Evolutionary conservation across 92 coral and sea anemone species (phyloP), one percentile per base, ranked within the genome.

Genomic region (Phenganax marumi): DNA sequence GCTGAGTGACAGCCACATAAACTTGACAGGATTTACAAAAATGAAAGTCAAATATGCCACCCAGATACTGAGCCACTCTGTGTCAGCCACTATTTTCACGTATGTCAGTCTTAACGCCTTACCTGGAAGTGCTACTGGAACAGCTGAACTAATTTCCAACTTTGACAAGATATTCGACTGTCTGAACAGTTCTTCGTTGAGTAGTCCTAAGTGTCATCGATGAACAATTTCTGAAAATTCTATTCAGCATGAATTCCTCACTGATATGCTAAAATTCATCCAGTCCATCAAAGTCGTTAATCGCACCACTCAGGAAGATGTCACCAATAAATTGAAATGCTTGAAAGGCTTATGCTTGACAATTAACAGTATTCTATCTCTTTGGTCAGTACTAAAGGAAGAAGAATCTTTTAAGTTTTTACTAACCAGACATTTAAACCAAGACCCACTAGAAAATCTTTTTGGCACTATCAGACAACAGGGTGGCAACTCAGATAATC

Each of bases 161-260:
- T 77, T 77, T 77, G 82, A 77, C 51, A 43, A 26, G 47, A 57
- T 77, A 6, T 77, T 77, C 50, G 68, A 77, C 70, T 53, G 68
- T 26, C 50, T 69, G 19, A 69, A 69, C 47, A 69, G 75, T 43
- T 69, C 75, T 1, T 69, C 75, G 1, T 26, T 69, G 12, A 69
- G 23, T 24, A 57, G 68, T 57, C 68, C 48, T n/a, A 57, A 62
- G 58, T 12, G n/a, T 19, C 33, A 12, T 25, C 48, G 70, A 14
- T 70, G 68, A 54, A 47, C 82, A 54, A 26, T 54, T 14, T 16
- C 82, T 17, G 12, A 26, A 14, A 62, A 14, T 19, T 77, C 72
- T 23, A 16, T 43, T 46, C 77, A 72, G 3, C 24, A 18, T 47
- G 33, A 77, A 19, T 77, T 77, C 26, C 24, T 77, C 70, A 33